A percentile compares a stretch with the other conserved stretches of the same genome.
phyloP scores from a whole-genome alignment of 2,797 vertebrate species.

The Sternotherus odoratus region DNA sequence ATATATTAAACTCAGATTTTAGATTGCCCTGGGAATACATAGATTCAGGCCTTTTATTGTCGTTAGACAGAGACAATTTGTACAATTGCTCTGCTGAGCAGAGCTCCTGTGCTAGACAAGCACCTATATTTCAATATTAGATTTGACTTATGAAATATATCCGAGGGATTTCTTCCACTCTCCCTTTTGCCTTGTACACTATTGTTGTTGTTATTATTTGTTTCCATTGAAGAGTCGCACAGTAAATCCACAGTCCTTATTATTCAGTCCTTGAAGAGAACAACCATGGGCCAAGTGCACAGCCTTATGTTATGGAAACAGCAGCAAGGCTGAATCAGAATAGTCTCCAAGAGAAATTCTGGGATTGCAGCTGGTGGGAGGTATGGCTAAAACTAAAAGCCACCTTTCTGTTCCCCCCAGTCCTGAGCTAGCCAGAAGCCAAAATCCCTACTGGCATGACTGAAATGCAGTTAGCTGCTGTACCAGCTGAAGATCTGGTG shows the following conservation, averaged over 20 bases:
- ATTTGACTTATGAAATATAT: background rate
- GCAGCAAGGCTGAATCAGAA: background rate
- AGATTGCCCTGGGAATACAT: constrained; percentile 3
- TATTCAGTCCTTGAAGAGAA: constrained; percentile 18
- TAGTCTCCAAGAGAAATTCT: background rate
- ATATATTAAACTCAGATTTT: constrained; percentile 25
- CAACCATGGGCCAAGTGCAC: background rate
- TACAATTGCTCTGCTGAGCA: background rate
- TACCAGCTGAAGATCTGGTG: background rate
- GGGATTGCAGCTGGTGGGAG: background rate
- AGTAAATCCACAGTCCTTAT: constrained; percentile 22
- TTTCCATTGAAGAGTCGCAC: background rate
- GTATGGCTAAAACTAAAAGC: background rate
- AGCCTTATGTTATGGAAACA: background rate
- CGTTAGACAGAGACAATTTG: constrained; percentile 24
- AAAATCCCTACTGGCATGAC: background rate
- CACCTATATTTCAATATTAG: constrained; percentile 10
- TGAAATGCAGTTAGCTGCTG: background rate
- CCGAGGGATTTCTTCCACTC: constrained; percentile 5
- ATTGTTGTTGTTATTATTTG: background rate
- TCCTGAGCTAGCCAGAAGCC: background rate
- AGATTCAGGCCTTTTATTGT: constrained; percentile 6
- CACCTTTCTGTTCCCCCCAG: background rate
- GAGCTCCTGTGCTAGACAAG: background rate
- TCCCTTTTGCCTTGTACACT: background rate